Conservation (phyloP, 2,888 invertebrate species). For the Lepidocyrtoides sp. region DNA sequence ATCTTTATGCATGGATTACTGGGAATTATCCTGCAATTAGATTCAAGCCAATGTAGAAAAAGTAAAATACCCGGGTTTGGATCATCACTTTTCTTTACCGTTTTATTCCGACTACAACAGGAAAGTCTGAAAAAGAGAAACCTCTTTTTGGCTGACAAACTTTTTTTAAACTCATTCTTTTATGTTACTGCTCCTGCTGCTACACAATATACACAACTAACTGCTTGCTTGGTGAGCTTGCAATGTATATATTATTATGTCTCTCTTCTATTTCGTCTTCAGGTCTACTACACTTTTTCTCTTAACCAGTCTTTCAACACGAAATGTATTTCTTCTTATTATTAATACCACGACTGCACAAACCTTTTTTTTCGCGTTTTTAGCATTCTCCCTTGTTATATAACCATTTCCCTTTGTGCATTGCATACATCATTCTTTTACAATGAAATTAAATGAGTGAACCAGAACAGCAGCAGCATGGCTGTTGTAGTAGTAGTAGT, state of each 20-base stretch:
- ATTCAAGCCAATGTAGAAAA: slow-evolving; percentile 71
- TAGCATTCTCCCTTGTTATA: slow-evolving; percentile 55
- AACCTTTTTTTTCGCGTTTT: slow-evolving; percentile 43
- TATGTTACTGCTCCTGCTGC: slow-evolving; percentile 59
- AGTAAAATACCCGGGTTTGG: slow-evolving; percentile 60
- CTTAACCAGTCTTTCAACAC: slow-evolving; percentile 52
- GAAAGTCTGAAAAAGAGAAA: slow-evolving; percentile 39
- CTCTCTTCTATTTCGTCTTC: background rate
- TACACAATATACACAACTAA: background rate
- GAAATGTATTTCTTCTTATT: slow-evolving; percentile 64
- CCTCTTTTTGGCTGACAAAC: slow-evolving; percentile 71
- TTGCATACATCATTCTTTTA: slow-evolving; percentile 67
- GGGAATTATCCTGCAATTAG: slow-evolving; percentile 79
- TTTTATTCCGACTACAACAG: slow-evolving; percentile 9
- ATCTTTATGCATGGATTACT: slow-evolving; percentile 79
- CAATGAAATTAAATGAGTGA: slow-evolving; percentile 73
- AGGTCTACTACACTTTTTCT: slow-evolving; percentile 41
- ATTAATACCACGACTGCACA: slow-evolving; percentile 30
- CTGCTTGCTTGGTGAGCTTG: background rate
- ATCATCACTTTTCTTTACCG: slow-evolving; percentile 67
- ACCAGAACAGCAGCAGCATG: slow-evolving; percentile 17
- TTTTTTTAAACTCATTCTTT: slow-evolving; percentile 75
- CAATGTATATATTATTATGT: background rate
- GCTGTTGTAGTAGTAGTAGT: background rate
- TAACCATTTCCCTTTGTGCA: slow-evolving; percentile 72